A percentile compares a stretch with the other conserved stretches of the same genome.
Evolutionary conservation across 1,140 invertebrate species (phyloP).

Genomic region (Diorhabda carinulata): DNA sequence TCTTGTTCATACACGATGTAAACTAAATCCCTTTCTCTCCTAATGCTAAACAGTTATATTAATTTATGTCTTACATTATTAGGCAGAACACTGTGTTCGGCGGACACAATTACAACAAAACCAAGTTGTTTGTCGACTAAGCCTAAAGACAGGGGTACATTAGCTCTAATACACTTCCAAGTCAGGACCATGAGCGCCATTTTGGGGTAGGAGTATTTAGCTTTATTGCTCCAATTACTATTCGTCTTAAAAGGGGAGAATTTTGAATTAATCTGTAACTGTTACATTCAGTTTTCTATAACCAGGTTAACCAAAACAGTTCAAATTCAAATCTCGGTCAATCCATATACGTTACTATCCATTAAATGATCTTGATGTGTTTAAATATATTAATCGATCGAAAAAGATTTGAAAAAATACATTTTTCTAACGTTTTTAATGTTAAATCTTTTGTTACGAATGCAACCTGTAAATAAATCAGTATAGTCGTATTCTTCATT

Average conservation of each 20-base stretch:
- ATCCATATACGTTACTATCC: no score
- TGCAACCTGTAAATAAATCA: no score
- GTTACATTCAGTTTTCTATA: no score
- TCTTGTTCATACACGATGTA: conserved; percentile 35
- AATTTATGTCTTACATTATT: conserved; percentile 45
- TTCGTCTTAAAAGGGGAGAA: not conserved
- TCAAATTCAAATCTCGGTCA: no score
- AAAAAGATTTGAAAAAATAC: no score
- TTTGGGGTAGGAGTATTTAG: not conserved
- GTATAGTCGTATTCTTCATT: no score
- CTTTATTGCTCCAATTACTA: not conserved
- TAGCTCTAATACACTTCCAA: conserved; percentile 42
- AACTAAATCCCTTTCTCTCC: conserved; percentile 36
- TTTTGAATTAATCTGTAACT: no score
- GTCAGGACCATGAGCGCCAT: conserved; percentile 8
- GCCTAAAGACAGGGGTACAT: conserved; percentile 36
- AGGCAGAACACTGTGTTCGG: conserved; percentile 41
- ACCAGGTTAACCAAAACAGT: no score
- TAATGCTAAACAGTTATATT: conserved; percentile 43
- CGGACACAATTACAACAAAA: conserved; percentile 44
- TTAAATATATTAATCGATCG: no score
- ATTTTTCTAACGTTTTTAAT: no score
- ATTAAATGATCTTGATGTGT: no score
- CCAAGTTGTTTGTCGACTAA: conserved; percentile 43
- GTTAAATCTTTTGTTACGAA: no score